Base-by-base conservation (phyloP, 2,797 vertebrate genomes). In the Scleropages formosus region DNA sequence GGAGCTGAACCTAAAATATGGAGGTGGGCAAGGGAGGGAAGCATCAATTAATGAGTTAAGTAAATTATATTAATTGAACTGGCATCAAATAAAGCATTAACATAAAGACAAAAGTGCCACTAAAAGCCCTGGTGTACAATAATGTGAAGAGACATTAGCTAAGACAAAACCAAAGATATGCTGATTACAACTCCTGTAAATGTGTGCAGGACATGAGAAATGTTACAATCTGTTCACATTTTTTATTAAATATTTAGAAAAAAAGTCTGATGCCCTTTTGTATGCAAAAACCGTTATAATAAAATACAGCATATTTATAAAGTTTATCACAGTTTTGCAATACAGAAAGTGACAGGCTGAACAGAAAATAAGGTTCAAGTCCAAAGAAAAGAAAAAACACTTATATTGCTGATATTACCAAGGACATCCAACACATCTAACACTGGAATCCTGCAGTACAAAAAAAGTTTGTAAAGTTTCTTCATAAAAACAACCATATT, bases 271-370 rank as follows among this genome's bases (percentile, higher is more conserved):
- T 92, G 92, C 89, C 92, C 91, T 88, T 90, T 91, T 88, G 89
- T 91, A 94, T 90, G 95, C 90, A 91, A 94, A 88, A 93, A 89
- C 88, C 89, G 84, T 94, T 92, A 93, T 96, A 94, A 94, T 96
- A 98, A 98, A 98, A 98, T 96, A 97, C 93, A 95, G 92, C 93
- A 15, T 93, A 92, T 93, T 93, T 95, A 96, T 93, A 96, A 97
- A 96, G 93, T 94, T 92, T 91, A 89, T 95, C 95, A 96, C 95
- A 97, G 94, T 95, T 95, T 95, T 93, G 95, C 94, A 97, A 93
- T 96, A 94, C 95, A 92, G 90, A 94, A 95, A 93, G 85, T 90
- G 89, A 94, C 90, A 92, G 87, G 88, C 86, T 90, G 90, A 94
- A 93, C 90, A 92, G 89, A 89, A 87, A 94, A 93, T 80, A 22